phyloP scores from a whole-genome alignment of 2,113 vertebrate genomes.

The Ailuropoda melanoleuca region DNA sequence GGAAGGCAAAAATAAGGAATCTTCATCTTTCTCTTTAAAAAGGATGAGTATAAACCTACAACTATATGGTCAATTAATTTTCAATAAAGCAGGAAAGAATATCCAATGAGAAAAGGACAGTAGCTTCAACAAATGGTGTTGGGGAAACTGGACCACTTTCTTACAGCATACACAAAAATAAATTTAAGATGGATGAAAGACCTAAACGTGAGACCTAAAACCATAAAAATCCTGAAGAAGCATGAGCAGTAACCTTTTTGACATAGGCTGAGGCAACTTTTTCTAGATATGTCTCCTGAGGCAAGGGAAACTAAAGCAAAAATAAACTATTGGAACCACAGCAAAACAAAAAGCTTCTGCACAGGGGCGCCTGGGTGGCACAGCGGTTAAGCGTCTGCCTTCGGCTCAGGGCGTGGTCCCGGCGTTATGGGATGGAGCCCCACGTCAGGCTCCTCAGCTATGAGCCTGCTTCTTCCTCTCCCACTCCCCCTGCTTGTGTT shows the following conservation, averaged over 20 bases:
- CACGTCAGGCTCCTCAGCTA: too few species aligned
- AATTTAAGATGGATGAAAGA: not conserved
- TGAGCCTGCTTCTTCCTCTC: too few species aligned
- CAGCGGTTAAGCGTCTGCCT: too few species aligned
- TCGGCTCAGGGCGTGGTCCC: too few species aligned
- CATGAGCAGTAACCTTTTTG: not conserved
- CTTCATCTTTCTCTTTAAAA: slow-evolving; percentile 8
- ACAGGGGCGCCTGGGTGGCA: too few species aligned
- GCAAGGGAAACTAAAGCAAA: not conserved
- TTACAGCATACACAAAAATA: not conserved
- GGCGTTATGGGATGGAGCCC: too few species aligned
- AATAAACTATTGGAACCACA: not conserved
- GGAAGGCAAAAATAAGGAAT: not conserved
- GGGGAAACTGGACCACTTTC: not conserved
- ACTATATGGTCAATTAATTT: not conserved
- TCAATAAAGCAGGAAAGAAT: not conserved
- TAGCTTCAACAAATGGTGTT: not conserved
- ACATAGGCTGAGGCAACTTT: not conserved
- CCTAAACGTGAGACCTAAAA: not conserved
- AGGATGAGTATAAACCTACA: not conserved
- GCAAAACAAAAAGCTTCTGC: not conserved
- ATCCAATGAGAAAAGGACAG: not conserved
- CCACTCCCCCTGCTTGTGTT: too few species aligned
- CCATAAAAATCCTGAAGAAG: not conserved
- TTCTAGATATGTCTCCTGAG: not conserved